Base-by-base conservation (phyloP, 2,888 invertebrate species). In the Eretmocerus hayati region DNA sequence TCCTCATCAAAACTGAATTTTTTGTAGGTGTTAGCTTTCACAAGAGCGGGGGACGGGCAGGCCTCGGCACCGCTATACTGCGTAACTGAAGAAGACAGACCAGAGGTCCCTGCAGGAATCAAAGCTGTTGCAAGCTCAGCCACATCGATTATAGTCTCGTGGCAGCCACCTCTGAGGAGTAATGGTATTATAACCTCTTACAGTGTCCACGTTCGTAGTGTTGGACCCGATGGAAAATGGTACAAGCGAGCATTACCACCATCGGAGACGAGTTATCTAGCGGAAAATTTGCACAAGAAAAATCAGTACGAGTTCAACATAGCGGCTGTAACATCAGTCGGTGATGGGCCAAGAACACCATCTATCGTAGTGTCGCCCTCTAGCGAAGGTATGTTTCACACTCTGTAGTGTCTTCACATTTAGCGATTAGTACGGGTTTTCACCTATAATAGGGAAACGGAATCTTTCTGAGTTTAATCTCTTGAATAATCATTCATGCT, bases 81-180 rank as follows among this genome's bases (percentile, higher is more conserved):
- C 63, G 83, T 86, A 59, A 93, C 93, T 21, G 85, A 89, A 63
- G 90, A 92, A 77, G 93, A 93, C 72, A 90, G 90, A 36, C 93
- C 93, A 51, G 90, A 90, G 46, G 82, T 89, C 35, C 93, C 93
- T 35, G 87, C 88, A 31, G 88, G 88, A 60, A 89, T 94, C 58
- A 94, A 93, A 76, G 91, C 92, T 3, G 85, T 89, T 46, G 84
- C 90, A 44, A 88, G 88, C 56, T 88, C 90, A 31, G 79, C 84
- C 33, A 88, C 87, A 66, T 88, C 89, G 72, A 87, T 90, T 58
- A 77, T 90, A 48, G 84, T 90, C 32, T 89, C 92, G 16, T 94
- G 94, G 94, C 77, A 89, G 55, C 90, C 91, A 15, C 93, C 94
- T 1, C 74, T 81, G 18, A 80, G 82, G 55, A 85, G 85, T 37